phyloP scores from a whole-genome alignment of 2,113 vertebrate species.

The Cairina moschata region DNA sequence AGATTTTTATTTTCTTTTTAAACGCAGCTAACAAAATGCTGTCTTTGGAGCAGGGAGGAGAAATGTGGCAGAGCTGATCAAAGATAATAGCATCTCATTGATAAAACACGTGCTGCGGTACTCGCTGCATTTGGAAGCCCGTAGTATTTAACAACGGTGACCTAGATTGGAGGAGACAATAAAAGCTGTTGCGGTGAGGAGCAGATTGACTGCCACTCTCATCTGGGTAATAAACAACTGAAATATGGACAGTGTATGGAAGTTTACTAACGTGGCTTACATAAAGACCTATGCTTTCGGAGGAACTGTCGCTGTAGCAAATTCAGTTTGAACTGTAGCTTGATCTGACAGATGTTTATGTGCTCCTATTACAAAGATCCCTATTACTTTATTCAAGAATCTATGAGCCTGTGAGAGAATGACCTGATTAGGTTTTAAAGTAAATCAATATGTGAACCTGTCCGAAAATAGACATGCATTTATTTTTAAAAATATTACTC shows the following conservation, averaged over 20 bases:
- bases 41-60: conserved; percentile 33
- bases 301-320: conserved; percentile 24
- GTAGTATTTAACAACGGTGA: conserved; percentile 77
- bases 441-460: conserved; percentile 62
- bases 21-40: conserved; percentile 8
- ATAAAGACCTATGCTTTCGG: conserved; percentile 26
- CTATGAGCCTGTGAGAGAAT: conserved; percentile 36
- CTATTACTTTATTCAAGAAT: conserved; percentile 54
- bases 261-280: conserved; percentile 68
- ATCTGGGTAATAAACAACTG: conserved; percentile 79
- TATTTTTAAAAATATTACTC: conserved; percentile 58
- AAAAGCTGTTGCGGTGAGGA: conserved; percentile 78
- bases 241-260: conserved; percentile 29
- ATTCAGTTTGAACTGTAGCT: neutral
- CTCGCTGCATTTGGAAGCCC: conserved; percentile 43
- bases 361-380: neutral
- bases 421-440: conserved; percentile 57
- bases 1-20: neutral
- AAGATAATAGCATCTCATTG: conserved; percentile 36
- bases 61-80: conserved; percentile 31
- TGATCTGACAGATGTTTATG: conserved; percentile 9
- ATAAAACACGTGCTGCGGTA: conserved; percentile 46
- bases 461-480: conserved; percentile 32
- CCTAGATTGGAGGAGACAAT: conserved; percentile 80
- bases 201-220: conserved; percentile 76